Evolutionary conservation across 2,888 invertebrate species (phyloP).

Genomic region (Drosophila nr. perissopoda): DNA sequence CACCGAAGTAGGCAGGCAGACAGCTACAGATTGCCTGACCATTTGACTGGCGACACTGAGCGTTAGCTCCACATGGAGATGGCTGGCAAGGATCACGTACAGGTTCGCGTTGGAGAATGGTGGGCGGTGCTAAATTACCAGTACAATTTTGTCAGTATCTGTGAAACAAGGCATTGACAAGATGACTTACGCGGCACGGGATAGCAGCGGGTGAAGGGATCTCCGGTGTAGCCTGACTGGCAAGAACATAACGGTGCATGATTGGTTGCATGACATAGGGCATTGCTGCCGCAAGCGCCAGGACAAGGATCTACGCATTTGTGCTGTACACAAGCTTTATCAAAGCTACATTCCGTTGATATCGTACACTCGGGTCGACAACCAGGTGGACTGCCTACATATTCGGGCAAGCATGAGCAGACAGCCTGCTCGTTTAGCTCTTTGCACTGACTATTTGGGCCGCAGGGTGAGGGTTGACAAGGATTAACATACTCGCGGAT

Average conservation of each 20-base stretch:
- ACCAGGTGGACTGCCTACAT: conserved; percentile 90
- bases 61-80: conserved; percentile 89
- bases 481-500: conserved; percentile 80
- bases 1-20: conserved; percentile 88
- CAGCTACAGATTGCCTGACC: conserved; percentile 89
- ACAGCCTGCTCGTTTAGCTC: conserved; percentile 88
- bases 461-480: conserved; percentile 88
- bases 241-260: conserved; percentile 90
- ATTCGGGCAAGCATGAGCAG: conserved; percentile 89
- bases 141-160: conserved; percentile 14
- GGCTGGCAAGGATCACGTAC: conserved; percentile 87
- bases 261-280: conserved; percentile 89
- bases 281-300: conserved; percentile 89
- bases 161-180: conserved; percentile 60
- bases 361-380: conserved; percentile 90
- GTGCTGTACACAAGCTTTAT: conserved; percentile 89
- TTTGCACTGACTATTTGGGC: conserved; percentile 92
- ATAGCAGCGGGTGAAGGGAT: conserved; percentile 88
- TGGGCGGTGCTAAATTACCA: conserved; percentile 72
- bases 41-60: conserved; percentile 88
- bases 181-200: conserved; percentile 86
- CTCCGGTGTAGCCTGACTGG: conserved; percentile 88
- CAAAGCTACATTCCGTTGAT: conserved; percentile 88
- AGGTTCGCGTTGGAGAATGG: conserved; percentile 66
- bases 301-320: conserved; percentile 90